Evolutionary conservation across 1,140 invertebrate species (phyloP).

Genomic region (Magallana ariakensis): DNA sequence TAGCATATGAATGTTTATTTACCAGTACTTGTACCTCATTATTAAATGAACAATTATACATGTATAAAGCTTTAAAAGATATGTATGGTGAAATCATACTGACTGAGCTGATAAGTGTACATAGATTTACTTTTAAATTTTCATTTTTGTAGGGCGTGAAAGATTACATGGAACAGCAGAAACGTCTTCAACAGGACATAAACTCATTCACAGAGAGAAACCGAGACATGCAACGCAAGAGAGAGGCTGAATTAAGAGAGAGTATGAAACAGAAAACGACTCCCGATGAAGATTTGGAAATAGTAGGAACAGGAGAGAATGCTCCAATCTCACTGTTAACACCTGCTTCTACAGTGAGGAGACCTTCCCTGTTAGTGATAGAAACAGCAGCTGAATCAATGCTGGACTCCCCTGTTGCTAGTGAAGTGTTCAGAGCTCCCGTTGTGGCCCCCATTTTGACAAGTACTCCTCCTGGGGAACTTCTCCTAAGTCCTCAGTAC

Average conservation of each 20-base stretch:
- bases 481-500: constrained; percentile 75
- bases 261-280: neutral
- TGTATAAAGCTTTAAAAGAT: too few relatives aligned
- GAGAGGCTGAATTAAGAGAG: constrained; percentile 67
- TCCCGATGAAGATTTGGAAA: constrained; percentile 6
- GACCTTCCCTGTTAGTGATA: constrained; percentile 64
- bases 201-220: constrained; percentile 72
- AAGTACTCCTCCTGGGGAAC: constrained; percentile 64
- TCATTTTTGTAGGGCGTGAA: constrained; percentile 73
- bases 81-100: too few relatives aligned
- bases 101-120: too few relatives aligned
- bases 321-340: constrained; percentile 11
- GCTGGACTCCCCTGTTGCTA: constrained; percentile 67
- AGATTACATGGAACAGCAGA: constrained; percentile 79
- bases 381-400: constrained; percentile 60
- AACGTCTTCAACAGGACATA: constrained; percentile 75
- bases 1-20: too few relatives aligned
- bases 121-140: neutral
- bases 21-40: too few relatives aligned
- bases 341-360: constrained; percentile 58
- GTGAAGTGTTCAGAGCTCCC: constrained; percentile 21
- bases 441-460: constrained; percentile 39
- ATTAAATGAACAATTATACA: too few relatives aligned
- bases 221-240: constrained; percentile 62
- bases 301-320: constrained; percentile 47